Evolutionary conservation across 2,113 vertebrate species (phyloP), one percentile per base, ranked within the genome.

Genomic region (Xiphias gladius): DNA sequence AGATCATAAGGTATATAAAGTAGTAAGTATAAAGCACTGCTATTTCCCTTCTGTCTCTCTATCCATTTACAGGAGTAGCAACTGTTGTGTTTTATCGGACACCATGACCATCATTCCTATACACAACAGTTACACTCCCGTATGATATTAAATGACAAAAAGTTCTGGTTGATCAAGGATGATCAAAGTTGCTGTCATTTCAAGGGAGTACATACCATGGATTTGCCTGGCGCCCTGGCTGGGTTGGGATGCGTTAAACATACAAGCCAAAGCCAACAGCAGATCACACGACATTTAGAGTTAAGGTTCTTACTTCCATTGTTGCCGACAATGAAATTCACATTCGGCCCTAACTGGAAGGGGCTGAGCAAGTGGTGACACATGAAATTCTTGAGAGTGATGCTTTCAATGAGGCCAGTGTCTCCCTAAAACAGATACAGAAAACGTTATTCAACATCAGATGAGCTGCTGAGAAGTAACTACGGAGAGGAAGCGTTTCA

Each of bases 331-430:
- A 99, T 94, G 32, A 99, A 99, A 89, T 99, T 98, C 75, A 98
- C 96, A 80, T 99, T 97, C 58, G 96, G 92, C 73, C 97, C 97
- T 91, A 99, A 99, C 39, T 96, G 94, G 92, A 97, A 97, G 0
- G 97, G 97, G 1, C 97, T 97, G 62, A 98, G 90, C 88, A 95
- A 95, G 0, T 95, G 94, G 90, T 98, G 97, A 75, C 97, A 98
- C 97, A 98, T 98, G 67, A 98, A 99, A 76, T 98, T 97, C 92
- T 92, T 97, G 57, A 98, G 85, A 26, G 96, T 96, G 86, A 98
- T 95, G 86, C 96, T 97, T 93, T 98, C 97, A 57, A 98, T 97
- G 91, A 98, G 96, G 70, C 97, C 97, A 69, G 97, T 97, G 58
- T 98, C 97, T 30, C 96, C 96, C 1, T 90, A 2, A 2, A 62